Conservation (phyloP, 2,888 invertebrate genomes). For the Acanthosoma haemorrhoidale region DNA sequence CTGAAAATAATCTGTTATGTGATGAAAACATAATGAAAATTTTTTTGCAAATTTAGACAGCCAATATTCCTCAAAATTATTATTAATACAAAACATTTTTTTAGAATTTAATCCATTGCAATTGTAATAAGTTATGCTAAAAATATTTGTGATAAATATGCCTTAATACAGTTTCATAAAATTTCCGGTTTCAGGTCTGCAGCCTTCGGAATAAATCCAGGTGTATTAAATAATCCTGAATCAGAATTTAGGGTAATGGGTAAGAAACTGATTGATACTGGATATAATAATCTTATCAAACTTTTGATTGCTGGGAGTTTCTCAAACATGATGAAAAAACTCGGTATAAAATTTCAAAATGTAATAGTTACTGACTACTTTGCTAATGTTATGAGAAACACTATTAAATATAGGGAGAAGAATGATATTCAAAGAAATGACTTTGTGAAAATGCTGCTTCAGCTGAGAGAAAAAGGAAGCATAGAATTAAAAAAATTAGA, state of each 20-base stretch:
- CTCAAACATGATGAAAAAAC: background rate
- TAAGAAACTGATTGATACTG: background rate
- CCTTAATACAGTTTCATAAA: no score
- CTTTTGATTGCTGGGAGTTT: background rate
- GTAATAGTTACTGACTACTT: constrained; percentile 40
- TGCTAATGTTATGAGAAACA: constrained; percentile 40
- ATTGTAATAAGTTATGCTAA: no score
- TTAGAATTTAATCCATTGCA: no score
- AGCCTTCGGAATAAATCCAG: constrained; percentile 29
- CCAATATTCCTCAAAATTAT: no score
- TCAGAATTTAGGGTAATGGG: constrained; percentile 25
- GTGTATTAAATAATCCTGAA: constrained; percentile 13
- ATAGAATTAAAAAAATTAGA: constrained; percentile 12
- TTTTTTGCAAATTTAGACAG: no score
- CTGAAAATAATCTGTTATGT: no score
- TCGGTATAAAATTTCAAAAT: background rate
- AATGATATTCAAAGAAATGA: constrained; percentile 42
- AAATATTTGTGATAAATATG: no score
- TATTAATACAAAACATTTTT: no score
- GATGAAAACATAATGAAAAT: no score
- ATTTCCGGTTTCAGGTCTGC: background rate
- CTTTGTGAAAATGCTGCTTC: constrained; percentile 34
- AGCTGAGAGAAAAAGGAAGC: constrained; percentile 22
- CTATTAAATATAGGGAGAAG: constrained; percentile 40
- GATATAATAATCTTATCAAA: background rate